Evolutionary conservation across 2,113 vertebrate genomes (phyloP), one percentile per base, ranked within the genome.

Genomic region (Willisornis vidua): DNA sequence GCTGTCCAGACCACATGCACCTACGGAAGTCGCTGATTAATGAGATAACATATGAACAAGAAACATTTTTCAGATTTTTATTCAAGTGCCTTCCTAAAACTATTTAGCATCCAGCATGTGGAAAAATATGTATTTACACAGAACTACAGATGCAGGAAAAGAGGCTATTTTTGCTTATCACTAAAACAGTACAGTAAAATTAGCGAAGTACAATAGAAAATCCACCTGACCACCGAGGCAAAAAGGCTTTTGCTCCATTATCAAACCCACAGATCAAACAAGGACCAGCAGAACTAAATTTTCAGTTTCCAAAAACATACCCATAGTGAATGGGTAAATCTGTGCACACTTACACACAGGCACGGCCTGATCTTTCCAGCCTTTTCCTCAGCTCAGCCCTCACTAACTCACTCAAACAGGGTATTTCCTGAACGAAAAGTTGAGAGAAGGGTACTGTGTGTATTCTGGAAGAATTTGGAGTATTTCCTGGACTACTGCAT

Each of bases 71-170:
- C 41, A 92, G 81, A 59, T 90, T 85, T 95, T 96, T 95, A 82
- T 68, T 80, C 90, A 94, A 94, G 83, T 79, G 91, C 93, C 97
- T 96, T 97, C 94, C 96, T 96, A 95, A 89, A 96, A 95, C 65
- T 91, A 82, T 91, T 96, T 87, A 95, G 78, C 92, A 86, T 96
- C 93, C 95, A 94, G 80, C 75, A 90, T 19, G 6, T 92, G 46
- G 73, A 87, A 98, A 97, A 97, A 73, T 45, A 59, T 12, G 13
- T 76, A 93, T 95, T 94, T 96, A 94, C 68, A 33, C 7, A 2
- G 85, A 94, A 76, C 61, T 87, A 76, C 10, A 61, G 37, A 80
- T 6, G 49, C 84, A 90, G 79, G 92, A 91, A 97, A 97, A 89
- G 73, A 86, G 89, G 78, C 77, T 89, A 80, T 89, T 87, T 93